Evolutionary conservation across 2,797 vertebrate species (phyloP).

Genomic region (Hydrophis major): DNA sequence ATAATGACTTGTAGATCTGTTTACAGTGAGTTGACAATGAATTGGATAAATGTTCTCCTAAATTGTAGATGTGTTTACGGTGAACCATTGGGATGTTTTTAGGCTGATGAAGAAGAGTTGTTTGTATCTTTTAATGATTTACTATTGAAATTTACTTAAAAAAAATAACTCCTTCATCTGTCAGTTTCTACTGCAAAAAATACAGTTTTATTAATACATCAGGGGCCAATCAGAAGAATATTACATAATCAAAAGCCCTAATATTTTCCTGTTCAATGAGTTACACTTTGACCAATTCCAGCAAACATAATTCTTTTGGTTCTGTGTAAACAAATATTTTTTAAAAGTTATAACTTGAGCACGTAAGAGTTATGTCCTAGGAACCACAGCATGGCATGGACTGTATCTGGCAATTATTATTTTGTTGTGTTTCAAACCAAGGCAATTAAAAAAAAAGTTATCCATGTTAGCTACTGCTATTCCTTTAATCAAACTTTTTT

Average conservation of each 20-base stretch:
- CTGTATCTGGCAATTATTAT: constrained; percentile 34
- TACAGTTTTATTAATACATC: constrained; percentile 76
- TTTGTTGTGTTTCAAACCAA: not conserved
- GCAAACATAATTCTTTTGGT: constrained; percentile 65
- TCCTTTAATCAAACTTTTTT: constrained; percentile 28
- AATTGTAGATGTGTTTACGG: constrained; percentile 77
- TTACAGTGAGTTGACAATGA: constrained; percentile 81
- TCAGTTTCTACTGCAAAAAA: constrained; percentile 72
- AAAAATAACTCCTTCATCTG: constrained; percentile 75
- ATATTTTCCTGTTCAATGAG: constrained; percentile 66
- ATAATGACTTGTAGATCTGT: constrained; percentile 81
- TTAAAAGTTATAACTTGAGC: constrained; percentile 55
- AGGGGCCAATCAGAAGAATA: constrained; percentile 72
- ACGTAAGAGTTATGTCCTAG: constrained; percentile 39
- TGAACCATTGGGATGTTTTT: constrained; percentile 70
- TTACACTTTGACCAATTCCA: constrained; percentile 62
- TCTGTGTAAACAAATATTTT: constrained; percentile 52
- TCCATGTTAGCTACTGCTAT: constrained; percentile 3
- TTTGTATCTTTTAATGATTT: constrained; percentile 76
- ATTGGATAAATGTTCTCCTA: constrained; percentile 79
- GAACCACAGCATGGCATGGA: not conserved
- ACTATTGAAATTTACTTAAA: constrained; percentile 72
- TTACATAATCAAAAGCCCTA: constrained; percentile 67
- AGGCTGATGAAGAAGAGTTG: constrained; percentile 74
- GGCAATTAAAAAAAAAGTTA: not conserved